Conservation (phyloP, 2,888 invertebrate species). For the Lepidochrysops patricia region DNA sequence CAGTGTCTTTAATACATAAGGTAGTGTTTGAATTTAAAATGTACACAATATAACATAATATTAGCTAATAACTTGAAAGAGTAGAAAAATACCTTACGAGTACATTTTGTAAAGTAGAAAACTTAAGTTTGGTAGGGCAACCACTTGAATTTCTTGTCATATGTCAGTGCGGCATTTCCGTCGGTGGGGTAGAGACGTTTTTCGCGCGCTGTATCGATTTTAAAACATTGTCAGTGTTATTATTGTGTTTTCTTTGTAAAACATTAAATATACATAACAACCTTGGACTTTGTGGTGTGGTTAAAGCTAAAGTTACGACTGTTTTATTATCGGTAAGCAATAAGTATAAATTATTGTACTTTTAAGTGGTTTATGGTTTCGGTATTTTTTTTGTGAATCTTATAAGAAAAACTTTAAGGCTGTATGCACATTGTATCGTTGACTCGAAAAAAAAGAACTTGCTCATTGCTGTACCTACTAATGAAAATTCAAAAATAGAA, state of each 20-base stretch:
- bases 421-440: neutral
- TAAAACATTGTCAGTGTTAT: slow-evolving; percentile 40
- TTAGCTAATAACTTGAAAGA: too few species aligned
- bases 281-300: slow-evolving; percentile 38
- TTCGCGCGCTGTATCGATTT: slow-evolving; percentile 44
- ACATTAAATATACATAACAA: slow-evolving; percentile 41
- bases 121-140: neutral
- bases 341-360: neutral
- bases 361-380: neutral
- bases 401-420: neutral
- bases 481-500: neutral
- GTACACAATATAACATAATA: too few species aligned
- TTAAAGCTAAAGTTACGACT: neutral
- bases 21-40: too few species aligned
- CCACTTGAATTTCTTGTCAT: slow-evolving; percentile 38
- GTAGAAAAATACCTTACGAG: too few species aligned
- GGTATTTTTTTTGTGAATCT: neutral
- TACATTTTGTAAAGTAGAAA: too few species aligned
- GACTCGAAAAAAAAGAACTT: neutral
- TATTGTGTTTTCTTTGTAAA: slow-evolving; percentile 50
- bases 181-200: slow-evolving; percentile 32
- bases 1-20: too few species aligned
- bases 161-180: slow-evolving; percentile 45
- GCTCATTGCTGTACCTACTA: too few species aligned
- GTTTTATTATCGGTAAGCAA: slow-evolving; percentile 6